phyloP scores from a whole-genome alignment of 2,113 vertebrate genomes.

The Ammodramus savannarum region DNA sequence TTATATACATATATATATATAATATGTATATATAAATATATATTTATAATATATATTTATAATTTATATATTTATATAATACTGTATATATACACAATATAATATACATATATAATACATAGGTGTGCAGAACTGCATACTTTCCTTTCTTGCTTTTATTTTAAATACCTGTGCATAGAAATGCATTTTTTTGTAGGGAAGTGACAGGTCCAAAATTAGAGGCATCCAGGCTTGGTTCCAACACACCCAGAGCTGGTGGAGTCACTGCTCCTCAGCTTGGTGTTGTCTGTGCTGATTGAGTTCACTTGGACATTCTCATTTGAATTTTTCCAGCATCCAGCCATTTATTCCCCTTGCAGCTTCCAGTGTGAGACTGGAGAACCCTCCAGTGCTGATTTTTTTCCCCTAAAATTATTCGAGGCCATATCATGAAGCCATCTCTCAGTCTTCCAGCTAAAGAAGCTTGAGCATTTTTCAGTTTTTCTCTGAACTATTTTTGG shows the following conservation, averaged over 20 bases:
- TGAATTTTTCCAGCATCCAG: neutral
- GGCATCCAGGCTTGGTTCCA: neutral
- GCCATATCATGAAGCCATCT: neutral
- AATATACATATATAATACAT: neutral
- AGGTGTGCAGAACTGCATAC: rapidly evolving
- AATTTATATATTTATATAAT: neutral
- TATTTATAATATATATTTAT: neutral
- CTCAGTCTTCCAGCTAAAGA: neutral
- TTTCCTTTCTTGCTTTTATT: neutral
- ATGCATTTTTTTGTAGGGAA: neutral
- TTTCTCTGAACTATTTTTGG: neutral
- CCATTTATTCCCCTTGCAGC: neutral
- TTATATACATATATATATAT: neutral
- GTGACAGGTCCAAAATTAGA: neutral
- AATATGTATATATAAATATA: rapidly evolving
- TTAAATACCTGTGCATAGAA: neutral
- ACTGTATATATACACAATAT: neutral
- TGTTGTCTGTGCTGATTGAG: neutral
- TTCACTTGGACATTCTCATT: rapidly evolving
- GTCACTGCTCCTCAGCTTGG: neutral
- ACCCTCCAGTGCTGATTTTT: neutral
- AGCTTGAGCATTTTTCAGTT: neutral
- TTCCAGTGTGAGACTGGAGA: neutral
- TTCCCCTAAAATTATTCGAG: neutral
- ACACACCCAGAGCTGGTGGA: rapidly evolving